Conservation (phyloP, 2,888 invertebrate genomes). For the Spodoptera picta region DNA sequence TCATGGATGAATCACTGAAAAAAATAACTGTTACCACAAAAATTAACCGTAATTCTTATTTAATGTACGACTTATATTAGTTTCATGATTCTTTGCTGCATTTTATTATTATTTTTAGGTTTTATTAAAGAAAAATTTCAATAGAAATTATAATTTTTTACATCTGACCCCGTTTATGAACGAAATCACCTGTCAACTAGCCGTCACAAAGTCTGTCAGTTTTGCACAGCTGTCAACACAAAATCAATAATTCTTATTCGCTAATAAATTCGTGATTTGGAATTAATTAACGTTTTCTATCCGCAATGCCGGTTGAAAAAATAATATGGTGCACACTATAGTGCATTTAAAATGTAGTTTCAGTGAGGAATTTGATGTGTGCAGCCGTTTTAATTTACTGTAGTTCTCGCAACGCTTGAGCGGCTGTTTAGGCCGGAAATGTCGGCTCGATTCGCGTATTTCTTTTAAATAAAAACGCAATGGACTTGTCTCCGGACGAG, state of each 20-base stretch:
- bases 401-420: slow-evolving; percentile 74
- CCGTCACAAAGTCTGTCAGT: slow-evolving; percentile 15
- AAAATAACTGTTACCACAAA: no score
- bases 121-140: no score
- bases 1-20: no score
- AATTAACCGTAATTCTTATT: no score
- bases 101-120: no score
- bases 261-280: slow-evolving; percentile 33
- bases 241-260: slow-evolving; percentile 51
- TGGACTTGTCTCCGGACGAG: slow-evolving; percentile 94
- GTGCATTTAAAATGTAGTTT: slow-evolving; percentile 37
- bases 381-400: slow-evolving; percentile 34
- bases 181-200: slow-evolving; percentile 36
- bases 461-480: slow-evolving; percentile 61
- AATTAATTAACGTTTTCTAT: slow-evolving; percentile 37
- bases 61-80: no score
- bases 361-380: slow-evolving; percentile 22
- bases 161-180: no score
- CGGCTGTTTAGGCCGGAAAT: slow-evolving; percentile 74
- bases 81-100: no score
- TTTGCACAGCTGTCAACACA: slow-evolving; percentile 45
- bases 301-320: slow-evolving; percentile 32
- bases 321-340: slow-evolving; percentile 8
- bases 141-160: no score
- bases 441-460: slow-evolving; percentile 65